Evolutionary conservation across 2,113 vertebrate species (phyloP).

Genomic region (Cettia cetti): DNA sequence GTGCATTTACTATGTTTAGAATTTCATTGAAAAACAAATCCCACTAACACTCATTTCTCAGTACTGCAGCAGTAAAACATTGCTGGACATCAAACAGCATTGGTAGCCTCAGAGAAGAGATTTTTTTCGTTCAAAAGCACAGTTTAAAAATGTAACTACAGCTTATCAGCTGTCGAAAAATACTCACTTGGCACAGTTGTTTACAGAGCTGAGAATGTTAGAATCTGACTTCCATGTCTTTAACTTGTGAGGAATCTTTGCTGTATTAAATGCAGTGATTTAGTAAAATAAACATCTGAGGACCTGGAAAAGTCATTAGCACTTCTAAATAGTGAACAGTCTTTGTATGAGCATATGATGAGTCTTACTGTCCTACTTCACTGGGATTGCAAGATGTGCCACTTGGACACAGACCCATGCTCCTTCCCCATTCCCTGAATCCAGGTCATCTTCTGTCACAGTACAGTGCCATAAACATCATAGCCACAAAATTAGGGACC

Average conservation of each 20-base stretch:
- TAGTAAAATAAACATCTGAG: not conserved
- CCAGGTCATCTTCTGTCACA: not conserved
- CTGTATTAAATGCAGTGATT: not conserved
- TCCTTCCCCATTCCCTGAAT: not conserved
- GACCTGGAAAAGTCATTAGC: not conserved
- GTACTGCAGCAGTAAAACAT: not conserved
- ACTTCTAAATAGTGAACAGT: not conserved
- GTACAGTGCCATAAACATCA: rapidly evolving
- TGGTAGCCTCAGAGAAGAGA: not conserved
- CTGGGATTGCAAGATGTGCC: not conserved
- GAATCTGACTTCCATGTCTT: not conserved
- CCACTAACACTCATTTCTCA: not conserved
- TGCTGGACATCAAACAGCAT: not conserved
- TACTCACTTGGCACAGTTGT: not conserved
- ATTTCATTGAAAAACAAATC: slow-evolving; percentile 45
- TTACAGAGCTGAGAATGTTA: not conserved
- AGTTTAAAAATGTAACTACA: not conserved
- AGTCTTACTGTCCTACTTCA: not conserved
- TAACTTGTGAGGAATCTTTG: not conserved
- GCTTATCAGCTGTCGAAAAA: not conserved
- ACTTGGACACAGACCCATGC: not conserved
- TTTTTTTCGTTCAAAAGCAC: not conserved
- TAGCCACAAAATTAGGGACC: not conserved
- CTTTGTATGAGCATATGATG: not conserved
- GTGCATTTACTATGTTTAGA: slow-evolving; percentile 63